phyloP scores from a whole-genome alignment of 2,797 vertebrate genomes.

The Melanotaenia pygmaea region DNA sequence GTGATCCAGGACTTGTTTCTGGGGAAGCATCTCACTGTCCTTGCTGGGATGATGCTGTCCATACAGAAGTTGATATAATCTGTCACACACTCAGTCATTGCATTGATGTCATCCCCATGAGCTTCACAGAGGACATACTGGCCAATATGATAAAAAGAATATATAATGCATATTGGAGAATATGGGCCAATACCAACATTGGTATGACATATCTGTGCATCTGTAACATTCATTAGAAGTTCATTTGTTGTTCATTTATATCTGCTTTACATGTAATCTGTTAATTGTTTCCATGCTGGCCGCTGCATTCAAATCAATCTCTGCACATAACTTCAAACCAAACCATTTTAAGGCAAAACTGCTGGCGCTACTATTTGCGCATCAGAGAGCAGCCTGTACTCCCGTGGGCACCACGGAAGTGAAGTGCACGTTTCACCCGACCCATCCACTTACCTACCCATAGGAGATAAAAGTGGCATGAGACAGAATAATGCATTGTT shows the following conservation, averaged over 20 bases:
- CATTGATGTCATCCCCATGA: no score
- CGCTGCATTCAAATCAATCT: slow-evolving; percentile 5
- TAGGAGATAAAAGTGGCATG: slow-evolving; percentile 43
- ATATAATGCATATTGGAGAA: no score
- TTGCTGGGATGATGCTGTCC: no score
- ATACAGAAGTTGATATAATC: no score
- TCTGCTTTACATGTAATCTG: neutral
- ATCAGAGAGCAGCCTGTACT: neutral
- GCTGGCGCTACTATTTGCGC: slow-evolving; percentile 4
- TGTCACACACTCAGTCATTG: no score
- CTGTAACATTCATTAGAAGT: neutral
- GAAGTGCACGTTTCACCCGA: slow-evolving; percentile 8
- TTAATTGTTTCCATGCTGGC: slow-evolving; percentile 13
- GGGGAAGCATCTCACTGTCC: no score
- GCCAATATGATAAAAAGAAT: no score
- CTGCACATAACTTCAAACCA: slow-evolving; percentile 4
- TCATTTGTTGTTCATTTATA: slow-evolving; percentile 29
- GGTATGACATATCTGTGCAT: no score
- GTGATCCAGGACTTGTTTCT: no score
- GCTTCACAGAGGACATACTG: no score
- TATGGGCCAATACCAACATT: no score
- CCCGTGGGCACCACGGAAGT: slow-evolving; percentile 48
- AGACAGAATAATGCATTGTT: slow-evolving; percentile 50
- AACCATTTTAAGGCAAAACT: slow-evolving; percentile 15
- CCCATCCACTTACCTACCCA: neutral